Base-by-base conservation (phyloP, 2,888 invertebrate species). In the Pristionchus arcanus region DNA sequence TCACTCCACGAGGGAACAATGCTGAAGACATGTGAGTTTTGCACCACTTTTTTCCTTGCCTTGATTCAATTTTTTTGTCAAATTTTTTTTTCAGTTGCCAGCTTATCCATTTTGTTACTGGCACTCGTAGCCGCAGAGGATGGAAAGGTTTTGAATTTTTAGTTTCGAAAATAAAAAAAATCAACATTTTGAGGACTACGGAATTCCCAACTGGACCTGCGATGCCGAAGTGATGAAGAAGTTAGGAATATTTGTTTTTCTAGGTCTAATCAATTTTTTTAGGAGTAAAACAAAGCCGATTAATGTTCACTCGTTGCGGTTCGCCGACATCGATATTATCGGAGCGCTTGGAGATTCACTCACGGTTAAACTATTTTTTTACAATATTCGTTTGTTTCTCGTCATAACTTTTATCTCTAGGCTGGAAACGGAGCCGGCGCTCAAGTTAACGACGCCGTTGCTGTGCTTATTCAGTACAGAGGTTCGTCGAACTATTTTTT, bases 271-370 rank as follows among this genome's bases (percentile, higher is more conserved):
- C 34, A 16, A 59, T 34, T 63, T 42, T 42, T 42, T 37, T 37
- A 93, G 92, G 89, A 92, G 92, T 42, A 87, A 90, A n/a, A 90
- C 74, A 28, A 90, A 91, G 15, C 98, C 93, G 0, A 92, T 91
- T 0, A 90, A 81, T 31, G 93, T 91, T 7, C 91, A 93, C 83
- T 90, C 91, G 9, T 91, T 93, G 25, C 91, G 92, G 19, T 92
- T 89, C 68, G 89, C 92, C 21, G 93, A 93, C 74, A 92, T 93
- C 90, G 93, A 92, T 42, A 91, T 93, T 21, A 91, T 93, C 81
- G 93, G 90, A 87, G 93, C 93, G 0, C 89, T 93, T 25, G 93
- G 93, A 81, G 93, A 93, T 81, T 93, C 93, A 2, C 89, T 93
- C 55, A 93, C 93, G 11, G 92, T 92, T 37, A 77, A n/a, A n/a